Conservation (phyloP, 2,113 vertebrate species). For the Ptilorrhoa leucosticta region DNA sequence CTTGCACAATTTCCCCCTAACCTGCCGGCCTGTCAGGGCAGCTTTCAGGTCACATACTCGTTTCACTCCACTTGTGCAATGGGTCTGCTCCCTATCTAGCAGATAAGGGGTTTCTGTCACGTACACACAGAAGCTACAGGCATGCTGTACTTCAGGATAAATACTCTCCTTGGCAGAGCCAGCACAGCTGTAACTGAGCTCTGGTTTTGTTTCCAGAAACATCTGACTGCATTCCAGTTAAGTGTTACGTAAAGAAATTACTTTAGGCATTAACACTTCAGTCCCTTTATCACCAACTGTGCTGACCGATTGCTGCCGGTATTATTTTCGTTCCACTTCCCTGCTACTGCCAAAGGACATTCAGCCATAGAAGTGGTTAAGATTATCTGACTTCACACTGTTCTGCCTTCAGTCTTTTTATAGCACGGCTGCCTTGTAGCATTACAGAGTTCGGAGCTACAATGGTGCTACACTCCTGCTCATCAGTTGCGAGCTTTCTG, state of each 20-base stretch:
- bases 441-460: neutral
- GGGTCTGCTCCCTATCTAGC: neutral
- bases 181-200: neutral
- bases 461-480: neutral
- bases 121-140: neutral
- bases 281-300: neutral
- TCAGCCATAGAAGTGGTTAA: neutral
- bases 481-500: neutral
- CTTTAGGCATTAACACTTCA: neutral
- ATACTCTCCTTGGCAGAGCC: neutral
- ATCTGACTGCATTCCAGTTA: neutral
- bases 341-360: slow-evolving; percentile 1
- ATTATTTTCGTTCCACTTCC: neutral
- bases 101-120: neutral
- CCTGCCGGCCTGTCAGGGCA: neutral
- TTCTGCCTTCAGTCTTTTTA: slow-evolving; percentile 22
- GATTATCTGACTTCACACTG: slow-evolving; percentile 14
- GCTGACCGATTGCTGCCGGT: neutral
- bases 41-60: neutral
- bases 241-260: neutral
- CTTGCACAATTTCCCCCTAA: neutral
- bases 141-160: neutral
- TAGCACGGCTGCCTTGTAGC: neutral
- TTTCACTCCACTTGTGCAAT: neutral
- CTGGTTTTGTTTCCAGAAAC: neutral